phyloP scores from a whole-genome alignment of 2,888 invertebrate species.

The Caradrina kadenii region DNA sequence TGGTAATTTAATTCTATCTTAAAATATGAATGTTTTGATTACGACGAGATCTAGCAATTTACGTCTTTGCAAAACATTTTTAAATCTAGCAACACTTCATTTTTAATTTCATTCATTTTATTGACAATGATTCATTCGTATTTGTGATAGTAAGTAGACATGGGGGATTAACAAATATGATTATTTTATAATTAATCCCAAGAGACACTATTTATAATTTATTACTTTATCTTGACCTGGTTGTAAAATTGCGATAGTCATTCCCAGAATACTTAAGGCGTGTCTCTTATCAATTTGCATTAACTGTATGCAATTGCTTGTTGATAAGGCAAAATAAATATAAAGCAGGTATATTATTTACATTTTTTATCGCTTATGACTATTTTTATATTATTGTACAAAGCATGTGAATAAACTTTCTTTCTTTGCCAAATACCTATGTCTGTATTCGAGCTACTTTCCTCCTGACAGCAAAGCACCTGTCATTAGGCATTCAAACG shows the following conservation, averaged over 20 bases:
- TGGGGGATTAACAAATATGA: not conserved
- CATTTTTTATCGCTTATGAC: slow-evolving; percentile 1
- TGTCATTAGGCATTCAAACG: slow-evolving; percentile 4
- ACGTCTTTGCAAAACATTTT: not conserved
- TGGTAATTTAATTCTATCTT: too few relatives aligned
- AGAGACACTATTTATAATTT: not conserved
- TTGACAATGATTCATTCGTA: not conserved
- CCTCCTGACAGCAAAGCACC: slow-evolving; percentile 8
- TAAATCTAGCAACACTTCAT: not conserved
- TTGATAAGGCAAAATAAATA: slow-evolving; percentile 37
- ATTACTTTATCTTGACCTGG: slow-evolving; percentile 30
- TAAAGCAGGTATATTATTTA: slow-evolving; percentile 1
- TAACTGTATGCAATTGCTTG: slow-evolving; percentile 32
- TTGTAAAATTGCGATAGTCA: slow-evolving; percentile 42
- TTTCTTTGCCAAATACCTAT: slow-evolving; percentile 1
- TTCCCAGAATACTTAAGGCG: slow-evolving; percentile 35
- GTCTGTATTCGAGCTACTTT: not conserved
- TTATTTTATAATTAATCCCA: not conserved
- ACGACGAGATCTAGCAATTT: too few relatives aligned
- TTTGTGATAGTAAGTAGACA: not conserved
- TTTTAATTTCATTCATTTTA: not conserved
- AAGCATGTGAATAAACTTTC: not conserved
- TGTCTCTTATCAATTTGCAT: slow-evolving; percentile 43
- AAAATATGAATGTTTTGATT: too few relatives aligned
- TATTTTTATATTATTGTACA: not conserved